A percentile compares a stretch with the other conserved stretches of the same genome.
Evolutionary conservation across 53 echinoderm and acorn worm genomes (phyloP).

Genomic region (Luidia sarsii): DNA sequence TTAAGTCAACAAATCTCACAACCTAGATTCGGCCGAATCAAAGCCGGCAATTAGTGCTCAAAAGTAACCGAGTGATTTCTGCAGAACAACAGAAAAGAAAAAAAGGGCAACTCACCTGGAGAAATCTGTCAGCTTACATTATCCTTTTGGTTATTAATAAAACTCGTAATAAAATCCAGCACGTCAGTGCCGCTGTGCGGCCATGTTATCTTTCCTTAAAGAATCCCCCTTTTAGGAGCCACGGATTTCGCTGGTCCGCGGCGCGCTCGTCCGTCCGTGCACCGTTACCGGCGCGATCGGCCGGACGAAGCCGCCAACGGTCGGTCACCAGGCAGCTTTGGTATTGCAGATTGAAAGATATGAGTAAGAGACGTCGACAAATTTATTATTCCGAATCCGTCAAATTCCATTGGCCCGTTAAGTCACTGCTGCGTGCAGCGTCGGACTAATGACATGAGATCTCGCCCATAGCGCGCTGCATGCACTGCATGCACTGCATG

Average conservation of each 20-base stretch:
- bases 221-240: no score
- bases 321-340: conserved; percentile 29
- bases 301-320: background rate
- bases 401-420: conserved; percentile 11
- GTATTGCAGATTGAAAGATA: background rate
- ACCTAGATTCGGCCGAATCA: no score
- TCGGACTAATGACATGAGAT: no score
- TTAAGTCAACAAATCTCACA: no score
- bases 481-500: no score
- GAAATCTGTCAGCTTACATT: background rate
- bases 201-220: conserved; percentile 29
- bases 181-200: background rate
- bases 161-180: background rate
- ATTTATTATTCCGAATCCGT: conserved; percentile 10
- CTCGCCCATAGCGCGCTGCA: no score
- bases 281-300: background rate
- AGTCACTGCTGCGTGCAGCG: background rate
- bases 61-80: no score
- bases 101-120: background rate
- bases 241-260: no score
- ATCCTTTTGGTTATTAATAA: background rate
- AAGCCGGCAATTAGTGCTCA: no score
- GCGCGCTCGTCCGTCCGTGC: conserved; percentile 37
- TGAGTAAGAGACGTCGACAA: background rate
- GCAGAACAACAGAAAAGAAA: no score